Evolutionary conservation across 2,797 vertebrate genomes (phyloP), one percentile per base, ranked within the genome.

Genomic region (Sebastes diaconus): DNA sequence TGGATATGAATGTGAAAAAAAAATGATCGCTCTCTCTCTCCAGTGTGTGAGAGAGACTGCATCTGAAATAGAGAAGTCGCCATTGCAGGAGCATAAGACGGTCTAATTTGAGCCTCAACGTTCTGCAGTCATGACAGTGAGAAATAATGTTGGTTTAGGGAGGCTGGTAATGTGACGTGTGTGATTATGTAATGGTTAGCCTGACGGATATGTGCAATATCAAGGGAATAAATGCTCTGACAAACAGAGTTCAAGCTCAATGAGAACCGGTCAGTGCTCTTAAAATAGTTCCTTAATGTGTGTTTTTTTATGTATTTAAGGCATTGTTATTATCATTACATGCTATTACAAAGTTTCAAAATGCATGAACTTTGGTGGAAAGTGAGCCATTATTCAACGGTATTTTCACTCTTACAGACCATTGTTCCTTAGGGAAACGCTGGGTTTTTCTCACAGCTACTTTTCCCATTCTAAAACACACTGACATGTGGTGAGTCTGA

Each of bases 1-100:
- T 61, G 70, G 71, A 76, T 67, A 71, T 69, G 8, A 74, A 86
- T 72, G 66, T 61, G 61, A 65, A 69, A 86, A 79, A 69, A 71
- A 72, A 29, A 50, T 46, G 3, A 3, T 46, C 32, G 70, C 4
- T 9, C 29, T 3, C 32, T 73, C 4, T 9, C 25, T 3, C 8
- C 50, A 46, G 42, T 0, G 0, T 54, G 6, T 12, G n/a, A 14
- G 52, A 58, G 24, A 75, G 42, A 42, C 46, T n/a, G 39, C 65
- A 29, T 81, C 9, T 24, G 27, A 81, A 9, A 67, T n/a, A 79
- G 22, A 70, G 12, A 54, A 61, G 67, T 58, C 61, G 29, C 69
- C 63, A 42, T 6, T 22, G 11, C 27, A 63, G 32, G 82, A 87
- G 54, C 77, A 50, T 16, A 14, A 8, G 29, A 55, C 22, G 13